Evolutionary conservation across 2,113 vertebrate genomes (phyloP).

Genomic region (Platysternon megacephalum): DNA sequence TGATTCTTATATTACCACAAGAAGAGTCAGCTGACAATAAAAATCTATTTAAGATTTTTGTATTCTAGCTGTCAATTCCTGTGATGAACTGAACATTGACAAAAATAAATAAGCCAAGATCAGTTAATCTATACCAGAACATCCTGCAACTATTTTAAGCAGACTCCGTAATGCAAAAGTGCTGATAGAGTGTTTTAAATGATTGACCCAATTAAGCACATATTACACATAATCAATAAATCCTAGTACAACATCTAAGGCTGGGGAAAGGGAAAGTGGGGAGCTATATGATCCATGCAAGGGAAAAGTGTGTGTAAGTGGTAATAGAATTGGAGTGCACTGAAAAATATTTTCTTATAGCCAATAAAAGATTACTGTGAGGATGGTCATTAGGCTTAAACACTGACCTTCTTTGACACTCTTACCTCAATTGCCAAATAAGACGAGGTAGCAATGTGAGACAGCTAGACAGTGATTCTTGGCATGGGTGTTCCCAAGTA

Average conservation of each 20-base stretch:
- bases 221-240: constrained; percentile 41
- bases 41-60: constrained; percentile 52
- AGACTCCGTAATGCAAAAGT: not conserved
- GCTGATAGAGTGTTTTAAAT: not conserved
- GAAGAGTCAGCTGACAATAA: not conserved
- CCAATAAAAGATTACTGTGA: not conserved
- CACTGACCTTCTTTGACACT: not conserved
- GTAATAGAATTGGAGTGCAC: not conserved
- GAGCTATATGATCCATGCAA: not conserved
- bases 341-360: not conserved
- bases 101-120: constrained; percentile 26
- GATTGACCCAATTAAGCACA: constrained; percentile 33
- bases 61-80: constrained; percentile 2
- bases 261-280: constrained; percentile 9
- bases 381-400: not conserved
- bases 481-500: not conserved
- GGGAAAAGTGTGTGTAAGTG: not conserved
- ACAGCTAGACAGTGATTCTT: not conserved
- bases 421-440: not conserved
- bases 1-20: not conserved
- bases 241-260: constrained; percentile 29
- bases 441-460: not conserved
- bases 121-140: constrained; percentile 56
- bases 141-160: constrained; percentile 44
- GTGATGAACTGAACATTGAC: constrained; percentile 43